Base-by-base conservation (phyloP, 2,888 invertebrate species). In the Metopia argyrocephala region DNA sequence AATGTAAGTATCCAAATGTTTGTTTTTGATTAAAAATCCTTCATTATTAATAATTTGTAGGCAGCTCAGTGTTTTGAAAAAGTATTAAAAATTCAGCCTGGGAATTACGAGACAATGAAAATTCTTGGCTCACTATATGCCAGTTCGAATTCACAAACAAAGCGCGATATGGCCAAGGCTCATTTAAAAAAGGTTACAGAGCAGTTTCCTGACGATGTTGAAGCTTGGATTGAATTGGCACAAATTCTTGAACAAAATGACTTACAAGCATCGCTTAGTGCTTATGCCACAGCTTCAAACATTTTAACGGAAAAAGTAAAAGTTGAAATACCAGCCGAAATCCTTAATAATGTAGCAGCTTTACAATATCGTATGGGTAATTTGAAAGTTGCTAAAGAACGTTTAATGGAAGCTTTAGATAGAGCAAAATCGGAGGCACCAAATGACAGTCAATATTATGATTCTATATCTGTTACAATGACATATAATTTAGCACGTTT, bases 91-190 rank as follows among this genome's bases (percentile, higher is more conserved):
- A 96, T 94, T 0, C 97, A 98, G 89, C 98, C 99, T 0, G 97
- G 97, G 45, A 99, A 99, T 92, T 98, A 98, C 87, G 99, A 99
- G 91, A 98, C 99, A 0, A 98, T 99, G 97, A 99, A 99, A 92
- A 99, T 99, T 85, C 93, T 99, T 9, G 99, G 99, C 2, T 98
- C 98, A 0, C 91, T 99, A 0, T 99, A 99, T 89, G 98, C 99
- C 0, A 95, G 94, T 87, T 97, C 97, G 0, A 92, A 93, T 18
- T 97, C 96, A 3, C 97, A 97, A 88, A 95, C 96, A 0, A 97
- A 97, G 89, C 92, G 98, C 7, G 97, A 98, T 85, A 96, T 97
- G 83, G 98, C 98, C 0, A 95, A 97, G 89, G 96, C 96, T 85
- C 97, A 98, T 90, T 92, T 99, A 66, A 96, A 97, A 88, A 99